Percentiles rank a stretch among this genome's conserved stretches.
Evolutionary conservation across 2,888 invertebrate genomes (phyloP).

Genomic region (Plebejus anna): DNA sequence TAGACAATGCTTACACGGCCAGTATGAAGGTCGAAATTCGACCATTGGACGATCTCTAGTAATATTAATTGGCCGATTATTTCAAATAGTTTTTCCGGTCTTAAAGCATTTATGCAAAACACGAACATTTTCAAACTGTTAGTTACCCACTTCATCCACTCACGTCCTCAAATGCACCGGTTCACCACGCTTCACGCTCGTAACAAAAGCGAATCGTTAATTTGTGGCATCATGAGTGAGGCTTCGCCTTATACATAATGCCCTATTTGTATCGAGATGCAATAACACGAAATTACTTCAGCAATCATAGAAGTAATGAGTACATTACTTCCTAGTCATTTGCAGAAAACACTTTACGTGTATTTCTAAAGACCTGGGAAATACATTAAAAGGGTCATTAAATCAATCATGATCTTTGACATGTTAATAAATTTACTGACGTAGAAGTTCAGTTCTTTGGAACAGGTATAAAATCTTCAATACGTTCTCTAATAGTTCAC

Average conservation of each 20-base stretch:
- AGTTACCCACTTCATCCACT: too few relatives aligned
- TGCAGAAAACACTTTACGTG: neutral
- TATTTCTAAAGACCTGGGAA: constrained; percentile 10
- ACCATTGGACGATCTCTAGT: too few relatives aligned
- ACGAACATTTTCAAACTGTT: too few relatives aligned
- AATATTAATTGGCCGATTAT: too few relatives aligned
- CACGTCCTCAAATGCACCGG: neutral
- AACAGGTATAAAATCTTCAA: neutral
- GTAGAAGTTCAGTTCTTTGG: neutral
- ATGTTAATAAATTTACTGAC: neutral
- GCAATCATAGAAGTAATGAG: neutral
- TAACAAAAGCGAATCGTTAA: constrained; percentile 32
- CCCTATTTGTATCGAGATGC: constrained; percentile 19
- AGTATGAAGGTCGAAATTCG: too few relatives aligned
- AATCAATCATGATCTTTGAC: constrained; percentile 8
- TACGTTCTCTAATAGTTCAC: neutral
- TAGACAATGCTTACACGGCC: too few relatives aligned
- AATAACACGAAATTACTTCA: constrained; percentile 17
- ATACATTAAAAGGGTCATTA: neutral
- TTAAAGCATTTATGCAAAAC: too few relatives aligned
- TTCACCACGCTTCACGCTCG: neutral
- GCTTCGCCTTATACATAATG: constrained; percentile 18
- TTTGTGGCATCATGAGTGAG: constrained; percentile 25
- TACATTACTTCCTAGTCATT: constrained; percentile 9
- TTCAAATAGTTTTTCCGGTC: too few relatives aligned